These are phyloP conservation scores for Galeopsomyia nigrocyanea DNA, from an alignment of 2,888 invertebrate species.

Conservation along the genomic window DNA sequence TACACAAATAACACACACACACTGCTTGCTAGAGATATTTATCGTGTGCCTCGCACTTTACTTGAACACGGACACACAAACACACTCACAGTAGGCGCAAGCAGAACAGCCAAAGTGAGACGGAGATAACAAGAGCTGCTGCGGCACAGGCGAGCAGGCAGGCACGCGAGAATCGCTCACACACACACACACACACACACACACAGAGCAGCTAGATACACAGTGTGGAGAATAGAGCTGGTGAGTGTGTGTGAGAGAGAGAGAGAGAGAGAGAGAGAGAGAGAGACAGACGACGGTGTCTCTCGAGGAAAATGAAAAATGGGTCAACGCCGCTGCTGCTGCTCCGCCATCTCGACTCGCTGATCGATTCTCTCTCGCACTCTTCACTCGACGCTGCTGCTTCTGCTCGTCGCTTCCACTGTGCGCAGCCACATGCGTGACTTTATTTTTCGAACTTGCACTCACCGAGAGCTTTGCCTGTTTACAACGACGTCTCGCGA, in stretches of 20 bases:
- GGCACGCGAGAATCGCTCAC: too few relatives aligned
- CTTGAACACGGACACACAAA: too few relatives aligned
- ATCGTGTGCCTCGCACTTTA: too few relatives aligned
- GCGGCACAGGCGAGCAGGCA: too few relatives aligned
- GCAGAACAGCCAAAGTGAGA: constrained; percentile 1
- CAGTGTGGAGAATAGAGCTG: too few relatives aligned
- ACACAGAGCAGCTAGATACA: too few relatives aligned
- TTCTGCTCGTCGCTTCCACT: not conserved
- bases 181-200: too few relatives aligned
- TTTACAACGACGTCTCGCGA: too few relatives aligned
- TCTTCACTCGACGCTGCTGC: constrained; percentile 59
- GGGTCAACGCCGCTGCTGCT: constrained; percentile 66
- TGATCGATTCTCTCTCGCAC: constrained; percentile 56
- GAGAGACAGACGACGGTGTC: constrained; percentile 29
- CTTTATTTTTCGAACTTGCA: not conserved
- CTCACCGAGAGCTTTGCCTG: not conserved
- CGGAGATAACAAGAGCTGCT: too few relatives aligned
- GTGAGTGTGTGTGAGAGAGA: too few relatives aligned
- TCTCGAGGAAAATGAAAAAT: constrained; percentile 55
- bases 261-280: constrained; percentile 34
- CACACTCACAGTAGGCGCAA: constrained; percentile 18
- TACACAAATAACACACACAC: too few relatives aligned
- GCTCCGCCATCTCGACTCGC: constrained; percentile 63
- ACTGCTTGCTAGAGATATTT: too few relatives aligned
- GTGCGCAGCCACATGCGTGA: not conserved